Evolutionary conservation across 1,140 invertebrate genomes (phyloP).

Genomic region (Papilio polyxenes): DNA sequence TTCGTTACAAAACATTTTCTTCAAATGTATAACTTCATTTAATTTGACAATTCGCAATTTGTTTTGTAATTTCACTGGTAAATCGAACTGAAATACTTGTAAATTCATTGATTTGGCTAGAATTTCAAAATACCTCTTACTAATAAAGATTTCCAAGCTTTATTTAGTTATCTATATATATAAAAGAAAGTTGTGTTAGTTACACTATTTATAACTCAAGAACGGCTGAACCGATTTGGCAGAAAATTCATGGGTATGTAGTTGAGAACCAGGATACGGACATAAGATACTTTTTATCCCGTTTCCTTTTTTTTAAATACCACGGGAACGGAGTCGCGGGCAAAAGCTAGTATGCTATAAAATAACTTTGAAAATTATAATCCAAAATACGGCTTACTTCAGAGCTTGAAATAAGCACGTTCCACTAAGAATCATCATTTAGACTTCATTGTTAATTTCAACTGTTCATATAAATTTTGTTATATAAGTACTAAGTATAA

Average conservation of each 20-base stretch:
- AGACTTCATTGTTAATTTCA: background rate
- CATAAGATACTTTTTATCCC: too few relatives aligned
- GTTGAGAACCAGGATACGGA: too few relatives aligned
- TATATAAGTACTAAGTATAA: background rate
- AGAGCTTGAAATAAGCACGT: background rate
- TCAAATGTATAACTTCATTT: conserved; percentile 47
- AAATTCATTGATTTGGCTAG: background rate
- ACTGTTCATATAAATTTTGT: background rate
- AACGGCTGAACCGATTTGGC: too few relatives aligned
- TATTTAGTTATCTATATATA: too few relatives aligned
- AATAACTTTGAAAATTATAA: background rate
- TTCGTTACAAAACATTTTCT: conserved; percentile 52
- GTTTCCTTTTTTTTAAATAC: too few relatives aligned
- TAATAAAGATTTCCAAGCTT: too few relatives aligned
- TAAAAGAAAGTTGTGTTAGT: too few relatives aligned
- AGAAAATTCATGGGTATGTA: too few relatives aligned
- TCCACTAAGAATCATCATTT: background rate
- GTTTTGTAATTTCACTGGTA: background rate
- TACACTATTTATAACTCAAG: too few relatives aligned
- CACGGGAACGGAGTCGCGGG: too few relatives aligned
- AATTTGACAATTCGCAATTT: conserved; percentile 55
- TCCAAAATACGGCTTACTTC: background rate
- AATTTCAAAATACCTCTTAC: too few relatives aligned
- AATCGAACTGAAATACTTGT: background rate
- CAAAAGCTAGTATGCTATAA: too few relatives aligned